These are phyloP conservation scores for Plecturocebus donacophilus DNA, from an alignment of 2,113 vertebrate genomes.

Conservation along the genomic window DNA sequence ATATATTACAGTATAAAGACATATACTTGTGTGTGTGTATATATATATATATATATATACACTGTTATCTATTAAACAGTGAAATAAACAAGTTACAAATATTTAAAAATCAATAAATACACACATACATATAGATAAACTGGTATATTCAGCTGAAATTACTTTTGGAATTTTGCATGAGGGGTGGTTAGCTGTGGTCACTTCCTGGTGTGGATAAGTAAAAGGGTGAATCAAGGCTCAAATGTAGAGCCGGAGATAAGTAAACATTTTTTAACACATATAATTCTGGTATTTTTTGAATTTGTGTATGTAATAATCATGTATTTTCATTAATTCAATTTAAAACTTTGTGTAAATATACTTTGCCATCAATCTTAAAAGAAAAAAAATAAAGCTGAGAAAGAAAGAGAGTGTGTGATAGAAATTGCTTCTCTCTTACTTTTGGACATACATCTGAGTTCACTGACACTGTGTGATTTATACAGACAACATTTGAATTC, in stretches of 20 bases:
- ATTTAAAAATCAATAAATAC: neutral
- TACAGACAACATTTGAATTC: neutral
- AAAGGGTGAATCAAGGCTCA: neutral
- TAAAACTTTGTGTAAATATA: neutral
- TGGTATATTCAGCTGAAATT: conserved; percentile 5
- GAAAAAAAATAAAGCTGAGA: neutral
- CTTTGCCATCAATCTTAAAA: neutral
- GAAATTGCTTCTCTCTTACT: neutral
- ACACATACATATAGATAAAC: neutral
- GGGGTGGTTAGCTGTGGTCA: neutral
- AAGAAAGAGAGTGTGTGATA: neutral
- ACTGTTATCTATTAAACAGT: neutral
- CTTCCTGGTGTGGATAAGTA: neutral
- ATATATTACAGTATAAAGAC: neutral
- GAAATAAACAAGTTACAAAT: neutral
- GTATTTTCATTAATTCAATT: neutral
- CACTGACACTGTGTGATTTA: neutral
- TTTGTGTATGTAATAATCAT: neutral
- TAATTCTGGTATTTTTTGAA: neutral
- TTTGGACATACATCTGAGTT: neutral
- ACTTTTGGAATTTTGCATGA: neutral
- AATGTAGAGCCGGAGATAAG: neutral
- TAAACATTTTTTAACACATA: neutral
- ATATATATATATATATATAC: neutral
- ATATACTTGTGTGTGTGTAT: too few species aligned